Conservation (phyloP, 2,888 invertebrate species). For the Rhagophthalmus giganteus region DNA sequence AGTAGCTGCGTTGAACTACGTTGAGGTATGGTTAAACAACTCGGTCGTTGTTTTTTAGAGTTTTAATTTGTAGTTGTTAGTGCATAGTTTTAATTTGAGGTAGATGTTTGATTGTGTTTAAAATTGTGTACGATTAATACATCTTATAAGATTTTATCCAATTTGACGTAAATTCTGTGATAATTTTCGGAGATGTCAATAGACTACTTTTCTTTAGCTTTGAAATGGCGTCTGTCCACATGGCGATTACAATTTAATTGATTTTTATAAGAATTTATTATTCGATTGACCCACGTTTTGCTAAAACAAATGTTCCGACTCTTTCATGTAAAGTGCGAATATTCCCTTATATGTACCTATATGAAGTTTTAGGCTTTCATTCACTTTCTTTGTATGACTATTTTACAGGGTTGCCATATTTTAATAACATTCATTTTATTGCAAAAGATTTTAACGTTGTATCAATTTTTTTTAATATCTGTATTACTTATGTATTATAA, state of each 20-base stretch:
- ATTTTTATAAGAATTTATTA: conserved; percentile 12
- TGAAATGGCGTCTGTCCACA: conserved; percentile 77
- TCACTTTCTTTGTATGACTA: conserved; percentile 28
- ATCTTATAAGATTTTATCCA: conserved; percentile 23
- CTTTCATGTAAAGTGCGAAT: conserved; percentile 6
- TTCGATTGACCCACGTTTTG: not conserved
- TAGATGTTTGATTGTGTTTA: conserved; percentile 16
- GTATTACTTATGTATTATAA: too few relatives aligned
- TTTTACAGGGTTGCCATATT: conserved; percentile 28
- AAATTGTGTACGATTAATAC: conserved; percentile 19
- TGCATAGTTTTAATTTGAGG: conserved; percentile 15
- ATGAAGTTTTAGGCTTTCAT: too few relatives aligned
- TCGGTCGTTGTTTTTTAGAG: conserved; percentile 37
- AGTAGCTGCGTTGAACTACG: conserved; percentile 51
- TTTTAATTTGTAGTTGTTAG: conserved; percentile 20
- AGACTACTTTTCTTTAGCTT: conserved; percentile 66
- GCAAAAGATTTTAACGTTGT: too few relatives aligned
- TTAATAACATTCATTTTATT: conserved; percentile 29
- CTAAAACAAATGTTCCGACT: conserved; percentile 7
- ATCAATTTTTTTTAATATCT: too few relatives aligned
- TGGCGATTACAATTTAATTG: conserved; percentile 55
- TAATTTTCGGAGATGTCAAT: conserved; percentile 57
- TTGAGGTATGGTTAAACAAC: conserved; percentile 48
- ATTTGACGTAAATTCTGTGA: conserved; percentile 22
- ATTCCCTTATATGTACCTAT: too few relatives aligned